Evolutionary conservation across 2,888 invertebrate genomes (phyloP), one percentile per base, ranked within the genome.

Genomic region (Agrotis exclamationis): DNA sequence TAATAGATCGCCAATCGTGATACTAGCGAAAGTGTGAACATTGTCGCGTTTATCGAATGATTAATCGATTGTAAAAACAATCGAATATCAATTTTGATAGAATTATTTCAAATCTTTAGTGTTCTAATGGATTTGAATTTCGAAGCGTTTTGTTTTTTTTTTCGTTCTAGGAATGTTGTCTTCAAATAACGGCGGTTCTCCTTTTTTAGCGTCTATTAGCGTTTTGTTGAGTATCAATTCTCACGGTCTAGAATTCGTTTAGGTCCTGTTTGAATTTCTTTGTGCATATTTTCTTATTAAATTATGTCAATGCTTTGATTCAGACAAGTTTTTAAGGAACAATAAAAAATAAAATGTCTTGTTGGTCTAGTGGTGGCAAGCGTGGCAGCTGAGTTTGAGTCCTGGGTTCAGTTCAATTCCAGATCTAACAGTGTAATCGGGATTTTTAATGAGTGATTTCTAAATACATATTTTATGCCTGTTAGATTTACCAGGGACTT

Each of bases 11-110:
- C 70, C 74, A 77, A 74, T 73, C 50, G 56, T 20, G 45, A 39
- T 14, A 44, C 58, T 16, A 51, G 67, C 56, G 80, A 83, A 83
- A 83, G 80, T 84, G 85, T 75, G 69, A 75, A 80, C 48, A 60
- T 44, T 50, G 44, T 74, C 47, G 58, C 60, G 11, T 20, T 45
- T 53, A 62, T 62, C 57, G 39, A 57, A 11, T 54, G 63, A 70
- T 53, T 16, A 47, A 62, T 54, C 78, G 47, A n/a, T 71, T 45
- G 44, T 24, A 63, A 54, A 14, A 63, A 60, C 63, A 68, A 63
- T 80, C 39, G 59, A 50, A 16, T n/a, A 59, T 59, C 33, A 39
- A 65, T 63, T 71, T 63, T 14, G 22, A 45, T 50, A 18, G 28
- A 75, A 63, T 64, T 65, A 56, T 70, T 24, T 22, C 28, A 14